phyloP scores from a whole-genome alignment of 2,888 invertebrate genomes.

The Epirrita christyi region DNA sequence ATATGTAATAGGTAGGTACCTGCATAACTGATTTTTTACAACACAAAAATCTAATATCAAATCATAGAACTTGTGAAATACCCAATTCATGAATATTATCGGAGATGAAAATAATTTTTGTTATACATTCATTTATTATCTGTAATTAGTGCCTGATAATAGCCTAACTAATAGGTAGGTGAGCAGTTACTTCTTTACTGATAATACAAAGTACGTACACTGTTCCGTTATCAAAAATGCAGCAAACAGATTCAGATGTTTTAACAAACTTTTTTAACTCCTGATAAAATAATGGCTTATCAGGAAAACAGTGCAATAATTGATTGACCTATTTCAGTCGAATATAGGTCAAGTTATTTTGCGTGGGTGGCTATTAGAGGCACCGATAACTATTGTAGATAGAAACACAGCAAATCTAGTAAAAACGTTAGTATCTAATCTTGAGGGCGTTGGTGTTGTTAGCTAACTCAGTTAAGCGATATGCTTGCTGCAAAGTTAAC shows the following conservation, averaged over 20 bases:
- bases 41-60: too few species aligned
- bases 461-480: constrained; percentile 51
- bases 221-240: too few species aligned
- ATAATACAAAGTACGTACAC: too few species aligned
- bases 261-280: too few species aligned
- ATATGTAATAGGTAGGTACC: too few species aligned
- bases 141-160: neutral
- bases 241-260: too few species aligned
- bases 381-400: constrained; percentile 1
- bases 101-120: neutral
- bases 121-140: neutral
- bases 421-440: constrained; percentile 48
- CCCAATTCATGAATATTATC: neutral
- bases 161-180: too few species aligned
- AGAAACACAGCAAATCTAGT: constrained; percentile 1
- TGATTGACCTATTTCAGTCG: neutral
- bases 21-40: too few species aligned
- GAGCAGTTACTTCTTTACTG: too few species aligned
- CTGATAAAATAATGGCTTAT: neutral
- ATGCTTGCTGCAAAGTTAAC: constrained; percentile 39
- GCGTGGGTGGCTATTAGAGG: too few species aligned
- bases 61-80: neutral
- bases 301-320: neutral
- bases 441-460: constrained; percentile 43
- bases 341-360: too few species aligned